These are phyloP conservation scores for Notarius lentiginosus DNA, from an alignment of 2,113 vertebrate genomes.

Conservation along the genomic window DNA sequence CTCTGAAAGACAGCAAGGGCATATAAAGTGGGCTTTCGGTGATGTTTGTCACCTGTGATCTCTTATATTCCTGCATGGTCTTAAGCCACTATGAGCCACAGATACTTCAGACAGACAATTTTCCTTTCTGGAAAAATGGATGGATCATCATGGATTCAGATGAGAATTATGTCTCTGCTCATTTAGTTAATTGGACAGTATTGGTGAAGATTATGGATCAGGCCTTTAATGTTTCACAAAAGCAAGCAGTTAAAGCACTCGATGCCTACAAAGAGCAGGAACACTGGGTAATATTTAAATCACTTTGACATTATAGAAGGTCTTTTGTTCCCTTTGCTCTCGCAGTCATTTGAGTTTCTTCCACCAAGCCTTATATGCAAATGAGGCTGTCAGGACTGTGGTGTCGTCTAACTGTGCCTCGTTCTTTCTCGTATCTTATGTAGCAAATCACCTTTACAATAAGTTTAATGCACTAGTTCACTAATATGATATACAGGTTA, in stretches of 20 bases:
- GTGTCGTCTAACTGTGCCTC: constrained; percentile 2
- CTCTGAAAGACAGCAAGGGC: neutral
- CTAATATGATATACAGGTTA: neutral
- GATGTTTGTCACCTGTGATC: constrained; percentile 6
- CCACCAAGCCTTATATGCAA: constrained; percentile 33
- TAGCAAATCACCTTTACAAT: neutral
- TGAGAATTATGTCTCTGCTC: constrained; percentile 10
- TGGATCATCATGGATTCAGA: neutral
- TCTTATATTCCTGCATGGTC: constrained; percentile 16
- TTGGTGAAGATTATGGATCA: constrained; percentile 46
- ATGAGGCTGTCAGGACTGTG: constrained; percentile 26
- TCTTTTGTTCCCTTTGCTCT: constrained; percentile 26
- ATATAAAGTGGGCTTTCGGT: neutral
- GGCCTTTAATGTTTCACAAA: constrained; percentile 41
- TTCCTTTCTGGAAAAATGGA: constrained; percentile 36
- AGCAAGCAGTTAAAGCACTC: constrained; percentile 40
- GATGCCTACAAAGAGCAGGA: constrained; percentile 4
- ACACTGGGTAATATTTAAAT: constrained; percentile 38
- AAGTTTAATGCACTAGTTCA: neutral
- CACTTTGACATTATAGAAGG: constrained; percentile 43
- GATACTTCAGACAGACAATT: constrained; percentile 22
- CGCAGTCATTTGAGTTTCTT: constrained; percentile 35
- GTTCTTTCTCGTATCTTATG: neutral
- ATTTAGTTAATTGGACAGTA: constrained; percentile 54
- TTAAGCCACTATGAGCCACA: constrained; percentile 32